Evolutionary conservation across 2,797 vertebrate genomes (phyloP).

Genomic region (Poeciliopsis turneri): DNA sequence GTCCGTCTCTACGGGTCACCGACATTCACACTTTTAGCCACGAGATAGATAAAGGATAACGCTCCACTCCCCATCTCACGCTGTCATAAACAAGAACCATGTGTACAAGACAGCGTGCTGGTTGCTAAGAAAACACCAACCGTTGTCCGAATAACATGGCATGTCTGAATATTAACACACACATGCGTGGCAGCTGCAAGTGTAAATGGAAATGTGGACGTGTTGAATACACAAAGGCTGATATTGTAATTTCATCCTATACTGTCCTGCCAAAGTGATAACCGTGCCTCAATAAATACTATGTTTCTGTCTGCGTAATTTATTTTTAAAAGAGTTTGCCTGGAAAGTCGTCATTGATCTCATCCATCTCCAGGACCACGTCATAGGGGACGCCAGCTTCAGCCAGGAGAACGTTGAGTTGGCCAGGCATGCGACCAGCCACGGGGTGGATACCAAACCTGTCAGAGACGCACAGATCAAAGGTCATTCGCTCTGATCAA

Average conservation of each 20-base stretch:
- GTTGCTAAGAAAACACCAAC: slow-evolving; percentile 68
- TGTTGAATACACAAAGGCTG: slow-evolving; percentile 34
- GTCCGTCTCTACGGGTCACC: slow-evolving; percentile 76
- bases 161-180: slow-evolving; percentile 61
- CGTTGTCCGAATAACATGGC: slow-evolving; percentile 64
- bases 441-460: slow-evolving; percentile 87
- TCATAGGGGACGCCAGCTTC: slow-evolving; percentile 86
- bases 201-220: slow-evolving; percentile 36
- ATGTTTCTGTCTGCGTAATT: background rate
- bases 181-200: slow-evolving; percentile 40
- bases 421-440: slow-evolving; percentile 86
- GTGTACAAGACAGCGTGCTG: slow-evolving; percentile 55
- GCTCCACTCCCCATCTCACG: slow-evolving; percentile 48
- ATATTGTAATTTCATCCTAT: slow-evolving; percentile 21
- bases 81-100: slow-evolving; percentile 72
- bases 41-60: slow-evolving; percentile 15
- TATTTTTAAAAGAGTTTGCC: slow-evolving; percentile 61
- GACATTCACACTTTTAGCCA: slow-evolving; percentile 27
- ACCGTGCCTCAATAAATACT: slow-evolving; percentile 4
- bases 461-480: slow-evolving; percentile 4
- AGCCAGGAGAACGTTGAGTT: slow-evolving; percentile 85
- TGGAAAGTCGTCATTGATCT: slow-evolving; percentile 86
- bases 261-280: slow-evolving; percentile 28
- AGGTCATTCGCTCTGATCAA: background rate
- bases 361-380: slow-evolving; percentile 87